A percentile compares a stretch with the other conserved stretches of the same genome.
Conservation (phyloP, 2,888 invertebrate genomes). For the Thalpophila matura region DNA sequence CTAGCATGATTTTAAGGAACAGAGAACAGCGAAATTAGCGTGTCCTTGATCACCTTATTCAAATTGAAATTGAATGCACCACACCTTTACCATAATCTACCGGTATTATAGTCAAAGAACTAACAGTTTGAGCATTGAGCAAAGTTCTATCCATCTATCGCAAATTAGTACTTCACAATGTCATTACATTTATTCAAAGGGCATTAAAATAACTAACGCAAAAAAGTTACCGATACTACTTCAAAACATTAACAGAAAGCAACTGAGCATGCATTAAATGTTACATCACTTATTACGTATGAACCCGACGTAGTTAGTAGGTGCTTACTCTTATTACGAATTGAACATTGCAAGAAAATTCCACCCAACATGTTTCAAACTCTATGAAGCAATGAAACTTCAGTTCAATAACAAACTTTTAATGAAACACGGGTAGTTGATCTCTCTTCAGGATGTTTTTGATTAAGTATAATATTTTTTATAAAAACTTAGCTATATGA, state of each 20-base stretch:
- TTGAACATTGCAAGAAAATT: conserved; percentile 80
- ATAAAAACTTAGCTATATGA: conserved; percentile 22
- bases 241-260: conserved; percentile 22
- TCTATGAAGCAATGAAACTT: conserved; percentile 82
- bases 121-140: no score
- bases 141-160: not conserved
- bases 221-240: conserved; percentile 39
- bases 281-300: conserved; percentile 39
- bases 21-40: no score
- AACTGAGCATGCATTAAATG: conserved; percentile 35
- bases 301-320: conserved; percentile 41
- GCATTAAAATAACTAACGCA: conserved; percentile 2
- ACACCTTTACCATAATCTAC: no score
- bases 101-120: no score
- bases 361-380: conserved; percentile 80
- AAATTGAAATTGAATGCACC: no score
- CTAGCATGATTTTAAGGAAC: no score
- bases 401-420: conserved; percentile 84
- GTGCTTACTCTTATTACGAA: conserved; percentile 68
- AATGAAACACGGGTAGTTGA: conserved; percentile 85
- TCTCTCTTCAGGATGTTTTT: conserved; percentile 71
- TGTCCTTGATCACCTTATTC: no score
- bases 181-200: no score
- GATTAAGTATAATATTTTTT: conserved; percentile 56
- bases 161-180: no score